Base-by-base conservation (phyloP, 2,888 invertebrate genomes). In the Drosophila ustulata region DNA sequence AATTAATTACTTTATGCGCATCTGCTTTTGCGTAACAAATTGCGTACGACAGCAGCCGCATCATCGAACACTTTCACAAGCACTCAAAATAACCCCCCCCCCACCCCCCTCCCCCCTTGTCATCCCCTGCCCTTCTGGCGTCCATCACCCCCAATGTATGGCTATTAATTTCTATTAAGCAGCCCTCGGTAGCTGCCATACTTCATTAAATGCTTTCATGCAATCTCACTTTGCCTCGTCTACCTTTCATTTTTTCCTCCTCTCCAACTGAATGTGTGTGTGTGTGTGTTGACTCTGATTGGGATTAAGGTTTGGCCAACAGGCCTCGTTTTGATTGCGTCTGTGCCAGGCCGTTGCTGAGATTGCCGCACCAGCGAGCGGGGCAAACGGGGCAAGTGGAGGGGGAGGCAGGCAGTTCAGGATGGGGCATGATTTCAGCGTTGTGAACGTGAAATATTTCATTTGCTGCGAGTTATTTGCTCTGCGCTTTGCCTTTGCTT, bases 1-100 rank as follows among this genome's bases (percentile, higher is more conserved):
- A 88, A 78, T 82, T 86, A 88, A 84, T 84, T 86, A 80, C 87
- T 88, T 83, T 78, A 86, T 78, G 81, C 82, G 86, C 86, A 87
- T 83, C 76, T 75, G 76, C 53, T 67, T 69, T 71, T 70, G 81
- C 66, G 75, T 70, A 80, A 77, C 67, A 73, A 80, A 78, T 80
- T 70, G 78, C 65, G 64, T 70, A 59, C 57, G 81, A 78, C 76
- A 78, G 56, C 66, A 34, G 58, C 56, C 66, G 61, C 73, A 58
- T 53, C 69, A 56, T 55, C 45, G 62, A 61, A 52, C 74, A 69
- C 62, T 69, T 78, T 69, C 49, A 64, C 57, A 62, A 55, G 13
- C 52, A 61, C 57, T 73, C 68, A 45, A 73, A 57, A 45, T 13
- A 28, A 46, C 65, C 45, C 26, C 26, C 32, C 3, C 37, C 43